phyloP scores from a whole-genome alignment of 2,888 invertebrate genomes.

The Acanthosepion lycidas region DNA sequence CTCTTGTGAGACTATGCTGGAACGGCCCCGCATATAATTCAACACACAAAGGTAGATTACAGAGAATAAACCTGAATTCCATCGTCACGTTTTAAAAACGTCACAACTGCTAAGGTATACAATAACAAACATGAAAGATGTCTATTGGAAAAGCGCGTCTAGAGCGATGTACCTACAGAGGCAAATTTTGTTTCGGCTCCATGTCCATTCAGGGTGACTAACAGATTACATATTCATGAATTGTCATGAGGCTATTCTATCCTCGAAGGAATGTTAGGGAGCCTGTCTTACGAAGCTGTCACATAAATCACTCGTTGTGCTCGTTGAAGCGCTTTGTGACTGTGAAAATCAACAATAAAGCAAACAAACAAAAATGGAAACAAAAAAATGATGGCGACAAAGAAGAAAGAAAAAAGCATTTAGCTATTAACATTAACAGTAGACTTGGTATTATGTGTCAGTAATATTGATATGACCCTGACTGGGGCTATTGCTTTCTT shows the following conservation, averaged over 20 bases:
- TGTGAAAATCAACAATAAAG: neutral
- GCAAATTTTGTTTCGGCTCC: neutral
- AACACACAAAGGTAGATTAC: neutral
- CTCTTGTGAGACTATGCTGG: too few species aligned
- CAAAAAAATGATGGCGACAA: neutral
- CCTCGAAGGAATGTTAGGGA: neutral
- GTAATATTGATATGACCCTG: too few species aligned
- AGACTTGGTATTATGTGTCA: too few species aligned
- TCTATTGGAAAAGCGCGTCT: neutral
- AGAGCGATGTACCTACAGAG: neutral
- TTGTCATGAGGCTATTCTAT: neutral
- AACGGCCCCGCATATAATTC: too few species aligned
- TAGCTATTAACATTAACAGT: too few species aligned
- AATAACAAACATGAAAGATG: neutral
- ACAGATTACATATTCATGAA: constrained; percentile 33
- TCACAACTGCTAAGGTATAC: neutral
- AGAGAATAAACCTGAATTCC: neutral
- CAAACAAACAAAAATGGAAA: neutral
- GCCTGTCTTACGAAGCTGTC: constrained; percentile 15
- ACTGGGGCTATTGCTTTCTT: too few species aligned
- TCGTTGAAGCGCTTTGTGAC: neutral
- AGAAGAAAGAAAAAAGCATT: too few species aligned
- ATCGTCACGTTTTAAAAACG: neutral
- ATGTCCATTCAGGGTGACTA: neutral
- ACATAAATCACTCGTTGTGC: neutral